Evolutionary conservation across 2,888 invertebrate species (phyloP).

Genomic region (Scaeva pyrastri): DNA sequence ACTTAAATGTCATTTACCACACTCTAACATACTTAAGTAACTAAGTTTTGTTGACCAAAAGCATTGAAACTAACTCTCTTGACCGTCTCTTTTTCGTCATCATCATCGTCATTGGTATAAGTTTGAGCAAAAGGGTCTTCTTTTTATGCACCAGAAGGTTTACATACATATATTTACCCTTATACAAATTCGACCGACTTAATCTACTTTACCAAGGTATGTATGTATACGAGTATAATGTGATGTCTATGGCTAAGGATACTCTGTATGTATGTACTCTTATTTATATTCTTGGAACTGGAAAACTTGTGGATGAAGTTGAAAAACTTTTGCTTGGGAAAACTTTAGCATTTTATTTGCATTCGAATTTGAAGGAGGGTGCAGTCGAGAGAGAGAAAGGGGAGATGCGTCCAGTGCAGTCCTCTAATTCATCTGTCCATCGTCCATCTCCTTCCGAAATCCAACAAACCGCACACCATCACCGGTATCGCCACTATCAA

Average conservation of each 20-base stretch:
- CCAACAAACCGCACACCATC: constrained; percentile 32
- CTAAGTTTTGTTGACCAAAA: constrained; percentile 61
- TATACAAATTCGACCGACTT: constrained; percentile 60
- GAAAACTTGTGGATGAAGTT: constrained; percentile 62
- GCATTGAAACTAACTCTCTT: constrained; percentile 43
- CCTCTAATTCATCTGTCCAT: background rate
- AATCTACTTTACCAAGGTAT: constrained; percentile 65
- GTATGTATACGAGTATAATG: no score
- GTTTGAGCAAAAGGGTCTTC: background rate
- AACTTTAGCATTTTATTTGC: constrained; percentile 66
- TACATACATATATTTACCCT: constrained; percentile 6
- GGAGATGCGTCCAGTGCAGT: background rate
- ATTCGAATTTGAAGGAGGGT: constrained; percentile 33
- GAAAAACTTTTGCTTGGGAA: constrained; percentile 43
- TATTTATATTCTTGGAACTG: constrained; percentile 55
- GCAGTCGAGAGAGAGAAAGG: no score
- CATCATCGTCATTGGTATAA: background rate
- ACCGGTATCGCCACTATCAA: constrained; percentile 54
- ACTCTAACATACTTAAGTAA: constrained; percentile 63
- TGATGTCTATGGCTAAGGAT: constrained; percentile 17
- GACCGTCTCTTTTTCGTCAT: background rate
- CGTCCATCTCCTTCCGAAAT: background rate
- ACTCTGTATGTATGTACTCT: no score
- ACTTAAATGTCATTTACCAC: constrained; percentile 67
- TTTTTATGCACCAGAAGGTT: background rate